These are phyloP conservation scores for Perccottus glenii DNA, from an alignment of 2,113 vertebrate genomes.

Conservation along the genomic window DNA sequence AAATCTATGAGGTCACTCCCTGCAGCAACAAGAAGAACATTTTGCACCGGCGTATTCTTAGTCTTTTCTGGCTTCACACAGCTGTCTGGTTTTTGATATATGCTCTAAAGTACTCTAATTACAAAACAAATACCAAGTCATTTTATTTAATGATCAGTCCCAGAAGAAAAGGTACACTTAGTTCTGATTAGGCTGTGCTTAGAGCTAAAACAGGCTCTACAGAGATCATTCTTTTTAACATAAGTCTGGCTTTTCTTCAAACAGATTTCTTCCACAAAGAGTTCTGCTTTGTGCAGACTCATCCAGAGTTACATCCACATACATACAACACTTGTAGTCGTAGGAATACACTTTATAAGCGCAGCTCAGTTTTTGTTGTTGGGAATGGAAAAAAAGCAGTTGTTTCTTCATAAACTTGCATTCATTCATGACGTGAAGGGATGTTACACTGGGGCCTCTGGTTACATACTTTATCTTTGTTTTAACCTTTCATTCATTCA, in stretches of 20 bases:
- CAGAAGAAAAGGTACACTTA: slow-evolving; percentile 29
- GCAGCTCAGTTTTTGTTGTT: no score
- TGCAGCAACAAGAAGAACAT: not conserved
- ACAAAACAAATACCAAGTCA: slow-evolving; percentile 47
- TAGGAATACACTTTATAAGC: no score
- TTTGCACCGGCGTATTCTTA: slow-evolving; percentile 5
- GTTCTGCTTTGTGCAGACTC: no score
- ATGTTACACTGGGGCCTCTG: no score
- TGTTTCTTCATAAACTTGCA: no score
- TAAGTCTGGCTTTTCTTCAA: not conserved
- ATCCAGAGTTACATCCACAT: no score
- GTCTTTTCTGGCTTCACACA: slow-evolving; percentile 26
- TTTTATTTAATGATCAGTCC: slow-evolving; percentile 50
- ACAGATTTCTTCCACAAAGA: slow-evolving; percentile 4
- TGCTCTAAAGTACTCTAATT: slow-evolving; percentile 40
- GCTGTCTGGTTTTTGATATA: slow-evolving; percentile 32
- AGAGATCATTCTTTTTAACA: slow-evolving; percentile 5
- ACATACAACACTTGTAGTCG: no score
- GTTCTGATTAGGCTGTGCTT: slow-evolving; percentile 43
- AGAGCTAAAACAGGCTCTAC: slow-evolving; percentile 31
- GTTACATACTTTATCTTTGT: no score
- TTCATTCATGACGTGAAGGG: no score
- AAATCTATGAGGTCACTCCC: slow-evolving; percentile 20
- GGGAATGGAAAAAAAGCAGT: no score
- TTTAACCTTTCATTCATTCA: no score